Percentiles rank a stretch among this genome's conserved stretches.
These are phyloP conservation scores for Melanchra persicariae DNA, from an alignment of 2,888 invertebrate species.

Conservation along the genomic window DNA sequence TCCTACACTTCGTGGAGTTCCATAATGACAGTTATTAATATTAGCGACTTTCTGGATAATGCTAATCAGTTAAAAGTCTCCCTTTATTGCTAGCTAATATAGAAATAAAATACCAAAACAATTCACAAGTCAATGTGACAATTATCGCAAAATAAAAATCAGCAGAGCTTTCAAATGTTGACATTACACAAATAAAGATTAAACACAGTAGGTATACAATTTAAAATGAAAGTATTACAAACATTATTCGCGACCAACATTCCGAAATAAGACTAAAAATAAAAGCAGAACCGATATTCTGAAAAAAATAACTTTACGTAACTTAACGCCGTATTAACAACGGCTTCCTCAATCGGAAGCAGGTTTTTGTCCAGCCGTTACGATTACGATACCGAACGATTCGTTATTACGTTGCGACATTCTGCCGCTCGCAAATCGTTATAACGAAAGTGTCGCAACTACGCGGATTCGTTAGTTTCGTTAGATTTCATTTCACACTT, in stretches of 20 bases:
- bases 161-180: not conserved
- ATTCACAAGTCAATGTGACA: not conserved
- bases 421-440: conserved; percentile 72
- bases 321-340: conserved; percentile 61
- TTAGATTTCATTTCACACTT: conserved; percentile 84
- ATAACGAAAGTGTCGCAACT: conserved; percentile 76
- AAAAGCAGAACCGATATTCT: conserved; percentile 39
- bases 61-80: too few relatives aligned
- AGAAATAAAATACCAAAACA: not conserved
- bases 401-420: conserved; percentile 71
- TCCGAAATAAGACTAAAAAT: conserved; percentile 53
- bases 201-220: not conserved
- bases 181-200: not conserved
- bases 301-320: conserved; percentile 60
- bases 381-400: conserved; percentile 71
- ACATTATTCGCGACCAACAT: conserved; percentile 10
- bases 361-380: conserved; percentile 74
- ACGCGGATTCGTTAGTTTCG: conserved; percentile 74
- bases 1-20: too few relatives aligned
- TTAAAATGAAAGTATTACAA: conserved; percentile 31
- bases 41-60: too few relatives aligned
- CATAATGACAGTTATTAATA: too few relatives aligned
- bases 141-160: not conserved
- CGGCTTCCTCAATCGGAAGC: conserved; percentile 65
- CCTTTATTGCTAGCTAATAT: not conserved